Conservation (phyloP, 2,888 invertebrate species). For the Arenicola marina region DNA sequence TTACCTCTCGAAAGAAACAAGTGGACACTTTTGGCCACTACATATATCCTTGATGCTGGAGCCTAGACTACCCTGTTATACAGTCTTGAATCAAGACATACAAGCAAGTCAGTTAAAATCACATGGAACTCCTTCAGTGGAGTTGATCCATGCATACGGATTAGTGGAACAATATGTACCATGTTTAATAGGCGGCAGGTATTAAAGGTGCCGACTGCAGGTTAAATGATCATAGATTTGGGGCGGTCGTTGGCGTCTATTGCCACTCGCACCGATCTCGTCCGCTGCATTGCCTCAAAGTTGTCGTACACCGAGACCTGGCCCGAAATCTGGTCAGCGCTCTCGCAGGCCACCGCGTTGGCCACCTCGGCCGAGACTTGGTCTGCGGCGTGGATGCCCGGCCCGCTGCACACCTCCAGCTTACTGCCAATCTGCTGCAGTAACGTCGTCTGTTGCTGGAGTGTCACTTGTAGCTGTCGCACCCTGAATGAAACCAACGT, state of each 20-base stretch:
- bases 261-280: background rate
- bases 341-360: background rate
- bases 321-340: background rate
- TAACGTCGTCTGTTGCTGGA: constrained; percentile 28
- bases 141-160: too few relatives aligned
- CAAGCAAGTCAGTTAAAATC: too few relatives aligned
- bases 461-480: constrained; percentile 14
- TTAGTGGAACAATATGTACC: too few relatives aligned
- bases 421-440: constrained; percentile 31
- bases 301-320: constrained; percentile 4
- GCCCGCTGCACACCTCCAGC: constrained; percentile 18
- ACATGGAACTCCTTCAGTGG: too few relatives aligned
- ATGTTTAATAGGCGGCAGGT: too few relatives aligned
- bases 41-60: too few relatives aligned
- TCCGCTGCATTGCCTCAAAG: background rate
- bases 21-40: too few relatives aligned
- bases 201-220: too few relatives aligned
- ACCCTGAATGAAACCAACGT: too few relatives aligned
- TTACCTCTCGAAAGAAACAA: too few relatives aligned
- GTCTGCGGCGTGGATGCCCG: background rate
- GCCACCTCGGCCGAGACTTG: background rate
- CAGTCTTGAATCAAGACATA: too few relatives aligned
- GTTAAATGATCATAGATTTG: constrained; percentile 1
- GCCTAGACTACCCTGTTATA: too few relatives aligned
- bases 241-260: background rate